Percentiles rank a stretch among this genome's conserved stretches.
Conservation (phyloP, 2,113 vertebrate species). For the Phalacrocorax carbo region DNA sequence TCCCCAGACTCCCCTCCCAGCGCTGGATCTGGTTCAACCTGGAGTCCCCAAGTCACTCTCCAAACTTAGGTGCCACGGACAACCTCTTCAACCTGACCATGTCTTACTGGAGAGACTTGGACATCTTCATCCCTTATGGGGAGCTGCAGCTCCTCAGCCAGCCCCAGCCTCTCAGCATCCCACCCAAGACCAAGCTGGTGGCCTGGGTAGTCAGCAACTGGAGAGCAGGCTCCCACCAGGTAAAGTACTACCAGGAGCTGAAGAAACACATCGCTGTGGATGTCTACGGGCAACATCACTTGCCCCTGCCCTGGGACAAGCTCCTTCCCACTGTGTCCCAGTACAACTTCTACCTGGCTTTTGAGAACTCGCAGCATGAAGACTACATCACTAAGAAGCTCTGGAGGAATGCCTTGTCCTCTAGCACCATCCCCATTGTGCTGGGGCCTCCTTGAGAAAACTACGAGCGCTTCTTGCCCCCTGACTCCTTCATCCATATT, state of each 20-base stretch:
- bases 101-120: constrained; percentile 54
- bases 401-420: constrained; percentile 73
- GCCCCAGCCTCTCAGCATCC: background rate
- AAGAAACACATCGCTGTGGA: constrained; percentile 57
- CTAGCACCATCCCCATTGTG: constrained; percentile 69
- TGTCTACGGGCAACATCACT: constrained; percentile 49
- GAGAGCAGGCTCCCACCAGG: background rate
- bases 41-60: constrained; percentile 18
- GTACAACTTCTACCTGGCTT: constrained; percentile 82
- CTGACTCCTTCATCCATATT: constrained; percentile 79
- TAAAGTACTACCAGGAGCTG: constrained; percentile 63
- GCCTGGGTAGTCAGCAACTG: constrained; percentile 80
- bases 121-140: constrained; percentile 55
- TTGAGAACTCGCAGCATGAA: constrained; percentile 77
- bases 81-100: constrained; percentile 65
- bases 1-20: background rate
- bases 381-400: constrained; percentile 84
- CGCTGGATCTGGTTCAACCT: constrained; percentile 67
- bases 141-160: background rate
- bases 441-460: constrained; percentile 71
- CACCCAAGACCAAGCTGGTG: constrained; percentile 57
- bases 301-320: background rate
- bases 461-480: constrained; percentile 71
- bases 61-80: background rate
- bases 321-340: constrained; percentile 6